Conservation (phyloP, 2,113 vertebrate genomes). For the Hemichromis elongatus region DNA sequence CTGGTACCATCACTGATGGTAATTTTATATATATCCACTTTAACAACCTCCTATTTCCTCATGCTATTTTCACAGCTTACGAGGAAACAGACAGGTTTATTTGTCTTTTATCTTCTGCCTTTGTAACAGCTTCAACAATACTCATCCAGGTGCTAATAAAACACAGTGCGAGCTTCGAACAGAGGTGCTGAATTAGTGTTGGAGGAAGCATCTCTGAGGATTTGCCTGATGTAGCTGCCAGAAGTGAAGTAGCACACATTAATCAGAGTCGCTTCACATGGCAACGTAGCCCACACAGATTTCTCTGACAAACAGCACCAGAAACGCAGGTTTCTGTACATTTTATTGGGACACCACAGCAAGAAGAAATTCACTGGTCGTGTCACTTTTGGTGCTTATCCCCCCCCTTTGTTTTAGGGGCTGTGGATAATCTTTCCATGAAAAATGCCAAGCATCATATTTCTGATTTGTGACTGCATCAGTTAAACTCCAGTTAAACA, state of each 20-base stretch:
- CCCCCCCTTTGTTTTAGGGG: not conserved
- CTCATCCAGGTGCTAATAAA: slow-evolving; percentile 51
- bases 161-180: slow-evolving; percentile 12
- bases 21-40: too few relatives aligned
- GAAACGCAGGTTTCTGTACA: not conserved
- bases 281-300: not conserved
- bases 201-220: slow-evolving; percentile 21
- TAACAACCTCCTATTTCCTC: not conserved
- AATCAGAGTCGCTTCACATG: not conserved
- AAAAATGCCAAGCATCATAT: not conserved
- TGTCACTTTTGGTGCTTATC: not conserved
- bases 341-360: not conserved
- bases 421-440: too few relatives aligned
- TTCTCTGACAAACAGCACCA: not conserved
- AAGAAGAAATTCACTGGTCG: not conserved
- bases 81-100: not conserved
- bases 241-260: not conserved
- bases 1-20: not conserved
- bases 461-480: not conserved
- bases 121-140: slow-evolving; percentile 5
- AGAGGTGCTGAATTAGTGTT: slow-evolving; percentile 38
- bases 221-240: slow-evolving; percentile 1
- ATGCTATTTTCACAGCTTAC: not conserved
- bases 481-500: not conserved
- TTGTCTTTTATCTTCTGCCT: slow-evolving; percentile 23